Evolutionary conservation across 2,797 vertebrate species (phyloP).

Genomic region (Spheniscus humboldti): DNA sequence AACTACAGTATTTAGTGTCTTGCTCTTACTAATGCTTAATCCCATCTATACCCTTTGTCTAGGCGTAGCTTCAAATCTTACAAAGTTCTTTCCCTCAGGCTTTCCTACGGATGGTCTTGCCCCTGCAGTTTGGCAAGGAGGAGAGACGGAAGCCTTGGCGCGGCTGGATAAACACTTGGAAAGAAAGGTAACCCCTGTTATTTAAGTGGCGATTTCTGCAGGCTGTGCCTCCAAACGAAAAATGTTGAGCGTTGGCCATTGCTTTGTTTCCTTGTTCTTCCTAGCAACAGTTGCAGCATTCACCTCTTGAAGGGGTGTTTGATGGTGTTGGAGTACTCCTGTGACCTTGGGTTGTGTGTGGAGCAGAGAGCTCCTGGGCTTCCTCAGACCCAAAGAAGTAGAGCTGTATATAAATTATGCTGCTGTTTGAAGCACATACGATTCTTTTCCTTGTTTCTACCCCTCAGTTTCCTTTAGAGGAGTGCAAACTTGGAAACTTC

Average conservation of each 20-base stretch:
- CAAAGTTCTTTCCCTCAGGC: slow-evolving; percentile 71
- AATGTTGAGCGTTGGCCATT: not conserved
- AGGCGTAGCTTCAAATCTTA: not conserved
- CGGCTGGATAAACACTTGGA: slow-evolving; percentile 93
- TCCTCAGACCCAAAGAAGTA: not conserved
- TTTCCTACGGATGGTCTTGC: slow-evolving; percentile 84
- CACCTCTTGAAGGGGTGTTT: not conserved
- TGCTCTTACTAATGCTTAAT: not conserved
- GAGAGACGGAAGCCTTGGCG: slow-evolving; percentile 91
- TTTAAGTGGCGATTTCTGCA: not conserved
- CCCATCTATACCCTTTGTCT: not conserved
- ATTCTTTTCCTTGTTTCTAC: not conserved
- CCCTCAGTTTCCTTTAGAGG: not conserved
- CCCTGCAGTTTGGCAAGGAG: slow-evolving; percentile 88
- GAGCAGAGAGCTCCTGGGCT: not conserved
- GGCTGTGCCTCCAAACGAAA: not conserved
- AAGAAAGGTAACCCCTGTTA: slow-evolving; percentile 83
- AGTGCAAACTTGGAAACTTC: not conserved
- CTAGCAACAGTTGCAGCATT: not conserved
- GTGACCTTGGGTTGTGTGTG: not conserved
- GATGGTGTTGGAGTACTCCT: not conserved
- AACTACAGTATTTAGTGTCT: not conserved
- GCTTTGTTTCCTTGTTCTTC: not conserved
- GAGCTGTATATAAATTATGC: not conserved
- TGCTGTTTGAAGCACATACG: not conserved